Evolutionary conservation across 37 sponge, comb jelly and placozoan species (phyloP).

Genomic region (Cliona cf. orientalis): DNA sequence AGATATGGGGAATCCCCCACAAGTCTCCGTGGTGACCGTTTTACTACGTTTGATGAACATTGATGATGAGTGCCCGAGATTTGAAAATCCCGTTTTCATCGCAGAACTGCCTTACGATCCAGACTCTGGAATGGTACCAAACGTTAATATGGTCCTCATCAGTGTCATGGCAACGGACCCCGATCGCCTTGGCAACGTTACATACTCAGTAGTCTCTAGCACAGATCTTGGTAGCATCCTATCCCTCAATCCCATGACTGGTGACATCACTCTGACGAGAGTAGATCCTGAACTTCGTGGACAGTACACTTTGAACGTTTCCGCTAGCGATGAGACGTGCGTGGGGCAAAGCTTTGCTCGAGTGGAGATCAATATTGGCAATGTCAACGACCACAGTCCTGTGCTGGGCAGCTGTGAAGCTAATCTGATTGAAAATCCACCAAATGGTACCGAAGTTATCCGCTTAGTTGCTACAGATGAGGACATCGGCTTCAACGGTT

Average conservation of each 20-base stretch:
- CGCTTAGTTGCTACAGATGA: slow-evolving; percentile 51
- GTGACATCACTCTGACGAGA: slow-evolving; percentile 27
- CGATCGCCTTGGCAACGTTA: slow-evolving; percentile 27
- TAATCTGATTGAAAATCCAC: slow-evolving; percentile 44
- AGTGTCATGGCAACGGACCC: slow-evolving; percentile 58
- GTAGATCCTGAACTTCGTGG: background rate
- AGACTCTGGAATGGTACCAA: background rate
- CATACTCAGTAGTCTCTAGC: slow-evolving; percentile 32
- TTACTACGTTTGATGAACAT: slow-evolving; percentile 36
- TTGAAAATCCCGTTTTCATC: slow-evolving; percentile 28
- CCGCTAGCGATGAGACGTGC: slow-evolving; percentile 56
- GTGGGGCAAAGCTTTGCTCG: slow-evolving; percentile 3
- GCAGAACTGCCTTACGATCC: background rate
- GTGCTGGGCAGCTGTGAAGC: slow-evolving; percentile 23
- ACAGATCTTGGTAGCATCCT: background rate
- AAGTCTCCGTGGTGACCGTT: slow-evolving; percentile 24
- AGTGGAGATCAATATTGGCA: slow-evolving; percentile 52
- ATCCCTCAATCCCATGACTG: slow-evolving; percentile 16
- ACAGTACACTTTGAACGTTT: slow-evolving; percentile 42
- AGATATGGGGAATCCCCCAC: slow-evolving; percentile 58
- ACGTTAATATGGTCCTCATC: background rate
- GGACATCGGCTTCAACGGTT: slow-evolving; percentile 43
- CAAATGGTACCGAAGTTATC: slow-evolving; percentile 39
- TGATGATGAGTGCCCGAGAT: slow-evolving; percentile 67
- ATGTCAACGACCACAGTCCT: slow-evolving; percentile 41